phyloP scores from a whole-genome alignment of 2,888 invertebrate species.

The Apodemia hepburni region DNA sequence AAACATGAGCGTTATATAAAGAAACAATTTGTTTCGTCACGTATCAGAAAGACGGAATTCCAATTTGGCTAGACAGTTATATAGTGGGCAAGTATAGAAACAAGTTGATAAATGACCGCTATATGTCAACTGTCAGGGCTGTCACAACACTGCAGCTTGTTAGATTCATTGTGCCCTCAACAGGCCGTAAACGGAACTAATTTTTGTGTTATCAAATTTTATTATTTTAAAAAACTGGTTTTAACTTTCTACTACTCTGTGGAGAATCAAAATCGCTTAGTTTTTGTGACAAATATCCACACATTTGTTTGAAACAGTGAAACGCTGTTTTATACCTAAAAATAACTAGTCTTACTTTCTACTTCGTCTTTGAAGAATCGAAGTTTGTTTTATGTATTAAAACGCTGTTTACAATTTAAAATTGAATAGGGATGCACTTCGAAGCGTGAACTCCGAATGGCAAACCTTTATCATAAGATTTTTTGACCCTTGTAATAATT shows the following conservation, averaged over 20 bases:
- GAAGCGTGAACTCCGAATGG: constrained; percentile 5
- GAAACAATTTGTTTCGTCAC: constrained; percentile 14
- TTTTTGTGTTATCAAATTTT: constrained; percentile 40
- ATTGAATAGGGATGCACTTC: constrained; percentile 19
- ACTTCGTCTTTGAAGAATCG: too few relatives aligned
- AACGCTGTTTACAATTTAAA: too few relatives aligned
- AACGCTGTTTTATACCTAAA: background rate
- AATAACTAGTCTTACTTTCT: too few relatives aligned
- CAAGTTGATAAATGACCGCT: constrained; percentile 59
- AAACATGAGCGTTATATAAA: constrained; percentile 6
- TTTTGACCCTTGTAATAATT: too few relatives aligned
- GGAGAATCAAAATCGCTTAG: too few relatives aligned
- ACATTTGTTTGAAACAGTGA: too few relatives aligned
- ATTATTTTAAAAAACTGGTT: too few relatives aligned
- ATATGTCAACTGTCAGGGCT: constrained; percentile 75
- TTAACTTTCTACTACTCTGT: too few relatives aligned
- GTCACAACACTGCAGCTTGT: constrained; percentile 74
- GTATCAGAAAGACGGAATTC: constrained; percentile 14
- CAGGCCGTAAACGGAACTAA: constrained; percentile 58
- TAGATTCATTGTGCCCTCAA: constrained; percentile 65
- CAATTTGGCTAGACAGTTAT: constrained; percentile 18
- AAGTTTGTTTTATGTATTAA: too few relatives aligned
- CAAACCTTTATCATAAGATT: too few relatives aligned
- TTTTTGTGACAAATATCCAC: too few relatives aligned
- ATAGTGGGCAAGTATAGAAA: constrained; percentile 19